phyloP scores from a whole-genome alignment of 1,140 invertebrate genomes.

The Solen grandis region DNA sequence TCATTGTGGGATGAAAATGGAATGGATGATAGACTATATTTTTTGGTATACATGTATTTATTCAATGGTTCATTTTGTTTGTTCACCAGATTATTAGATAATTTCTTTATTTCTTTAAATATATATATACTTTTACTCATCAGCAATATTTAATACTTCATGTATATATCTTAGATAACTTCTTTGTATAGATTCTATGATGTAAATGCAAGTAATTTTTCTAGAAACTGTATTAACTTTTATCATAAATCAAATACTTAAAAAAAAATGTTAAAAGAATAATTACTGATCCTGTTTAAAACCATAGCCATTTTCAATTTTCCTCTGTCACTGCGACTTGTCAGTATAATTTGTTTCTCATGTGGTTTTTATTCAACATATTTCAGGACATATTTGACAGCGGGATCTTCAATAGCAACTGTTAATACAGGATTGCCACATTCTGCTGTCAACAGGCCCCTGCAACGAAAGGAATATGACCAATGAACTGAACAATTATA shows the following conservation, averaged over 20 bases:
- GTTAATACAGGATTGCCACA: no score
- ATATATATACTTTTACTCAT: no score
- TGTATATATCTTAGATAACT: no score
- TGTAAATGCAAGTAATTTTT: neutral
- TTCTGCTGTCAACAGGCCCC: neutral
- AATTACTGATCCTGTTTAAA: neutral
- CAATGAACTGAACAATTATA: constrained; percentile 14
- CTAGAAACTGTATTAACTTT: neutral
- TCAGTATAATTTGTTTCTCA: no score
- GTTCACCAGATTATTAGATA: no score
- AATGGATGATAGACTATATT: no score
- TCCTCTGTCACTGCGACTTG: neutral
- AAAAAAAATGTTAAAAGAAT: neutral
- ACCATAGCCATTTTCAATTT: neutral
- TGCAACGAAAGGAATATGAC: neutral
- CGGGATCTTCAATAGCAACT: constrained; percentile 16
- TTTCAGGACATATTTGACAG: constrained; percentile 41
- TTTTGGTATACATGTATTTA: no score
- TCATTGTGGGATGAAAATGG: no score
- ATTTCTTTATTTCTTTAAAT: no score
- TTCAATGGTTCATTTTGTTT: no score
- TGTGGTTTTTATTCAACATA: neutral
- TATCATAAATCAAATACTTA: neutral
- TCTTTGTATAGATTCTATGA: neutral
- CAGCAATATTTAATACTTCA: no score